These are phyloP conservation scores for Salvelinus sp. DNA, from an alignment of 2,113 vertebrate genomes.

Conservation along the genomic window DNA sequence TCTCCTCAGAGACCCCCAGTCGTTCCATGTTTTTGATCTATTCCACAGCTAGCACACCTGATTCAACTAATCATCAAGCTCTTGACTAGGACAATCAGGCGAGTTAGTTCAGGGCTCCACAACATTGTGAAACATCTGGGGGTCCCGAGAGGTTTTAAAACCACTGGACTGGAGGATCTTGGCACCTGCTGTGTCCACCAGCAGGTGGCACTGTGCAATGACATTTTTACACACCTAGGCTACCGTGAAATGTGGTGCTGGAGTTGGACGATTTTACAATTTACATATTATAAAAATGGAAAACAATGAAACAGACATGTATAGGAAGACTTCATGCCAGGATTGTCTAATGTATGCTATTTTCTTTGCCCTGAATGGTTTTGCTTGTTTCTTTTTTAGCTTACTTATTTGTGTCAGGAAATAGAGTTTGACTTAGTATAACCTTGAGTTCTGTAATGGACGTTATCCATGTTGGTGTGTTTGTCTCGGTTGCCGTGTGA, in stretches of 20 bases:
- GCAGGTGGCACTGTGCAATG: conserved; percentile 42
- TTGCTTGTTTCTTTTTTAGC: background rate
- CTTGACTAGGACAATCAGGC: too few relatives aligned
- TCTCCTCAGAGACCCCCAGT: too few relatives aligned
- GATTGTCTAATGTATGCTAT: background rate
- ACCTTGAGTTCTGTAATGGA: conserved; percentile 42
- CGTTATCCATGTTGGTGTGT: conserved; percentile 35
- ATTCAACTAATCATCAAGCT: too few relatives aligned
- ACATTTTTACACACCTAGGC: background rate
- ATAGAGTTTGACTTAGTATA: conserved; percentile 14
- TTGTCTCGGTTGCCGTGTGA: conserved; percentile 19
- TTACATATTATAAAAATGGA: background rate
- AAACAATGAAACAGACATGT: background rate
- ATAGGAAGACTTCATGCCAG: conserved; percentile 5
- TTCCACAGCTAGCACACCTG: too few relatives aligned
- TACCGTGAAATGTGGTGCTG: background rate
- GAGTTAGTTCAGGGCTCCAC: too few relatives aligned
- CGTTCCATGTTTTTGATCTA: too few relatives aligned
- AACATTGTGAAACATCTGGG: too few relatives aligned
- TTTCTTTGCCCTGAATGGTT: background rate
- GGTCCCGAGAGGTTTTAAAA: too few relatives aligned
- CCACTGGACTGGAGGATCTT: too few relatives aligned
- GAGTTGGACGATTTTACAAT: background rate
- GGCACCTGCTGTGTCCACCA: conserved; percentile 32
- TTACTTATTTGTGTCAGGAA: background rate